These are phyloP conservation scores for Ploceus nigricollis DNA, from an alignment of 2,113 vertebrate genomes.

Conservation along the genomic window DNA sequence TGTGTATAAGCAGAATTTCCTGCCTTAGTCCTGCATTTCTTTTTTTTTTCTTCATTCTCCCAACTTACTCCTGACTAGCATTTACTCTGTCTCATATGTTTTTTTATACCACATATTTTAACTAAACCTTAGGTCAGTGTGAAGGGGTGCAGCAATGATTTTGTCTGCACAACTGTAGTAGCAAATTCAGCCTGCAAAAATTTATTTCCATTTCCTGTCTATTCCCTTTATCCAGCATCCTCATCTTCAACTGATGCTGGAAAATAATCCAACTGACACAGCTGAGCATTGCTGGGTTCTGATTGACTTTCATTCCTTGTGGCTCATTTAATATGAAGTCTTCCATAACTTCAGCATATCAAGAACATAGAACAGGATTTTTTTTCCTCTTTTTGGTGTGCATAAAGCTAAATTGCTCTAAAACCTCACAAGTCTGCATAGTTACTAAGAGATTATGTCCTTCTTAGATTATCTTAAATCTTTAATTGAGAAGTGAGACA, in stretches of 20 bases:
- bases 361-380: rapidly evolving
- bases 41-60: not conserved
- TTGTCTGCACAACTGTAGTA: not conserved
- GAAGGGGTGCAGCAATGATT: not conserved
- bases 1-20: not conserved
- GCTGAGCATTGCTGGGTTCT: not conserved
- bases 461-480: not conserved
- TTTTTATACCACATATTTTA: not conserved
- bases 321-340: not conserved
- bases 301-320: not conserved
- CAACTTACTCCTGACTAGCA: rapidly evolving
- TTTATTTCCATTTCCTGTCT: not conserved
- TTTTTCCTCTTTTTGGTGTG: not conserved
- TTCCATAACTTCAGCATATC: not conserved
- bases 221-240: not conserved
- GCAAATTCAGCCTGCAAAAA: not conserved
- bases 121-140: not conserved
- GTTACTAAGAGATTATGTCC: not conserved
- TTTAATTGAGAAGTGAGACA: not conserved
- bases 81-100: not conserved
- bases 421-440: not conserved
- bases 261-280: not conserved
- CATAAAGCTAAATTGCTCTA: not conserved
- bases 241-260: not conserved
- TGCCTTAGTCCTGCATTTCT: not conserved